A percentile compares a stretch with the other conserved stretches of the same genome.
These are phyloP conservation scores for Cheumatopsyche charites DNA, from an alignment of 1,140 invertebrate genomes.

Conservation along the genomic window DNA sequence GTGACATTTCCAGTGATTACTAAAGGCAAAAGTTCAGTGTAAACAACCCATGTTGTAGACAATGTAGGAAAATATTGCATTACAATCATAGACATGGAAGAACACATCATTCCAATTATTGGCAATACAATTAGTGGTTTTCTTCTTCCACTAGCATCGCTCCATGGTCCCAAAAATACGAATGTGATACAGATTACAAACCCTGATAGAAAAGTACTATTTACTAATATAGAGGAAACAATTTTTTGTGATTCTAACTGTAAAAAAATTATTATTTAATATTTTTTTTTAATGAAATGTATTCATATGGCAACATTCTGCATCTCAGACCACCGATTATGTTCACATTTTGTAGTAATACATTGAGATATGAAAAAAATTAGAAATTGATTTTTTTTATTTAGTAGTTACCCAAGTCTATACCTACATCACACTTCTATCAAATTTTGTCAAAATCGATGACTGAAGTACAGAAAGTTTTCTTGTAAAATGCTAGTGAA, in stretches of 20 bases:
- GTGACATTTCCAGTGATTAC: conserved; percentile 51
- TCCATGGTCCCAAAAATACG: conserved; percentile 59
- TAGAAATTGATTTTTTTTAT: background rate
- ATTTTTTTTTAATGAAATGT: background rate
- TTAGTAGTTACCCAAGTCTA: background rate
- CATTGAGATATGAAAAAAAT: background rate
- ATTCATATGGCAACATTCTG: background rate
- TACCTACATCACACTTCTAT: background rate
- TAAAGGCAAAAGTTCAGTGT: conserved; percentile 56
- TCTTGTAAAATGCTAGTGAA: too few species aligned
- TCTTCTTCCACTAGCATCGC: conserved; percentile 58
- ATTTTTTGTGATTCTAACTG: conserved; percentile 58
- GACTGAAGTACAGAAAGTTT: background rate
- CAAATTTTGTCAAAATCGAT: too few species aligned
- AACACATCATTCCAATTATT: conserved; percentile 56
- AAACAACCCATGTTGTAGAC: conserved; percentile 54
- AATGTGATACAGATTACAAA: conserved; percentile 55
- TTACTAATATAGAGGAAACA: conserved; percentile 56
- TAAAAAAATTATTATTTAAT: conserved; percentile 46
- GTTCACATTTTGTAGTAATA: background rate
- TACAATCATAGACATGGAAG: conserved; percentile 54
- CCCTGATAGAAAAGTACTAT: conserved; percentile 56
- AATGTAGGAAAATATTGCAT: conserved; percentile 56
- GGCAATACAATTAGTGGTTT: conserved; percentile 58
- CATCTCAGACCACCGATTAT: background rate